These are phyloP conservation scores for Drosophila athabasca DNA, from an alignment of 1,140 invertebrate species.

Conservation along the genomic window DNA sequence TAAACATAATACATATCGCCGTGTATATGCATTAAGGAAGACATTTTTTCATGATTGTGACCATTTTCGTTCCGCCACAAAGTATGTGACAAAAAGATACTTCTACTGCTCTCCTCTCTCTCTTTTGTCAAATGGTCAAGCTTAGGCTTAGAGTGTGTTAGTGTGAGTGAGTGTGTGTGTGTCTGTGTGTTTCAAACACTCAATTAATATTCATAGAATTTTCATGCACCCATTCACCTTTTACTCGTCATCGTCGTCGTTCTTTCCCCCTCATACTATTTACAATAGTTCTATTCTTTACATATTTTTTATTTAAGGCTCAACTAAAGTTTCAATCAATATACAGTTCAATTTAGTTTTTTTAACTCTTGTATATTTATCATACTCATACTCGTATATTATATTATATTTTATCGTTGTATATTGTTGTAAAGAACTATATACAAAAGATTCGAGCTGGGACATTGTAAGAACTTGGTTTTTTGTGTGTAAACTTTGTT, in stretches of 20 bases:
- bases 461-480: constrained; percentile 25
- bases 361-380: constrained; percentile 7
- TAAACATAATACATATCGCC: constrained; percentile 74
- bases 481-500: constrained; percentile 63
- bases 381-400: not conserved
- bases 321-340: constrained; percentile 62
- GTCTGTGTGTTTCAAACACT: constrained; percentile 41
- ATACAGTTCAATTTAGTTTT: constrained; percentile 33
- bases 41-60: constrained; percentile 84
- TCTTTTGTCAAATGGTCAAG: constrained; percentile 64
- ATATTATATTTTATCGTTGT: constrained; percentile 22
- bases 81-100: constrained; percentile 29
- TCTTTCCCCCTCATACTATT: constrained; percentile 31
- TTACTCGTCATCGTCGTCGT: too few relatives aligned
- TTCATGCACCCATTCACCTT: constrained; percentile 21
- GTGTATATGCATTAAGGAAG: constrained; percentile 82
- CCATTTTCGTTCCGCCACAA: constrained; percentile 59
- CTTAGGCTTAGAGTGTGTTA: constrained; percentile 60
- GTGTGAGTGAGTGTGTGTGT: constrained; percentile 18
- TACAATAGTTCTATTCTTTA: constrained; percentile 57
- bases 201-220: constrained; percentile 57
- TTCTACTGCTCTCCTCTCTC: not conserved
- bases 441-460: constrained; percentile 63
- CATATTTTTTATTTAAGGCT: constrained; percentile 58
- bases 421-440: constrained; percentile 73